Evolutionary conservation across 2,797 vertebrate species (phyloP).

Genomic region (Manis pentadactyla): DNA sequence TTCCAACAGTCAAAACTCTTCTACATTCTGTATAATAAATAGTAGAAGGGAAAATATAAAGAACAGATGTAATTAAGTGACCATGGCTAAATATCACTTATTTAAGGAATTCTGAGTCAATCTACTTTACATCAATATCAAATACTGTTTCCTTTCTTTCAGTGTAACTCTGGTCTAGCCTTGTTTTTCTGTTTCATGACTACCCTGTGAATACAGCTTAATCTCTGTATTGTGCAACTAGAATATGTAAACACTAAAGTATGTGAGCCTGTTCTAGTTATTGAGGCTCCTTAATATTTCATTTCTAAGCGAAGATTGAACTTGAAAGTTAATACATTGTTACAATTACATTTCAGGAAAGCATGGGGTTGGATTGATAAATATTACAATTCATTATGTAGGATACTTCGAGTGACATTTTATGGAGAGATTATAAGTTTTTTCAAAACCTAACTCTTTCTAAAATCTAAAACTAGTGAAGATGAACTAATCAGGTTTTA

Average conservation of each 20-base stretch:
- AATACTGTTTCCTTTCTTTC: neutral
- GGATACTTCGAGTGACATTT: neutral
- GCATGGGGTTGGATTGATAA: neutral
- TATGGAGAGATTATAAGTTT: neutral
- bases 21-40: neutral
- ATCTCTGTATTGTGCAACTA: conserved; percentile 22
- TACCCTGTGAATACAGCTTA: neutral
- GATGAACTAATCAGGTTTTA: conserved; percentile 17
- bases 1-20: neutral
- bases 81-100: neutral
- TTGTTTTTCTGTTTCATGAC: neutral
- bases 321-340: conserved; percentile 5
- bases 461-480: neutral
- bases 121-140: conserved; percentile 35
- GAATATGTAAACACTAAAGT: neutral
- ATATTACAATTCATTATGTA: neutral
- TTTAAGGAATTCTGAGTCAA: neutral
- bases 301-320: conserved; percentile 1
- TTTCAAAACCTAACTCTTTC: neutral
- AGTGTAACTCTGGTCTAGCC: neutral
- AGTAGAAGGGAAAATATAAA: neutral
- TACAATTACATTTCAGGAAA: conserved; percentile 37
- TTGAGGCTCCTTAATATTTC: neutral
- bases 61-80: conserved; percentile 4
- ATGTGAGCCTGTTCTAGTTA: neutral